Conservation (phyloP, 2,888 invertebrate genomes). For the Trachelus tabidus region DNA sequence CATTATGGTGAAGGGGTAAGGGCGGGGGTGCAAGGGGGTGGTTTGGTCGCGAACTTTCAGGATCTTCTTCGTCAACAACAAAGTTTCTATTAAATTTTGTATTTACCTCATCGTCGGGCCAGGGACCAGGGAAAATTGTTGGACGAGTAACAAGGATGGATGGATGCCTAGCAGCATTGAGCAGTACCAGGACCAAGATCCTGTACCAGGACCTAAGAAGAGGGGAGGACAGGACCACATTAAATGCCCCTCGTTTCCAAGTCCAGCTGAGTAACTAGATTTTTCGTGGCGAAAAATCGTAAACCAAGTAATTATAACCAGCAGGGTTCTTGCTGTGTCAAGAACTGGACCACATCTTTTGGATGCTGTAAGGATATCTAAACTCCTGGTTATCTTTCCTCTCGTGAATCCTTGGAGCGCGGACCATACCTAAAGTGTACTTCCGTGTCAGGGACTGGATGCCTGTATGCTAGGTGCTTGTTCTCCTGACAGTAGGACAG, state of each 20-base stretch:
- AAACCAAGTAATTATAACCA: not conserved
- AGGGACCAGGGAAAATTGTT: constrained; percentile 35
- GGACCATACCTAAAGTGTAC: not conserved
- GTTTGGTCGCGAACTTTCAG: constrained; percentile 14
- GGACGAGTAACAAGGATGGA: constrained; percentile 17
- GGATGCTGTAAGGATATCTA: not conserved
- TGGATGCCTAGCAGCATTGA: not conserved
- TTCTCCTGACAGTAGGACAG: not conserved
- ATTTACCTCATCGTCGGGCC: constrained; percentile 41
- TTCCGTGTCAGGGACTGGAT: not conserved
- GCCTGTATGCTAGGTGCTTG: not conserved
- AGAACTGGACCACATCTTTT: not conserved
- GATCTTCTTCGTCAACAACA: constrained; percentile 43
- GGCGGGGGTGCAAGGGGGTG: constrained; percentile 4
- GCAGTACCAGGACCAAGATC: not conserved
- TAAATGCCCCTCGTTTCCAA: not conserved
- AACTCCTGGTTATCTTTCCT: not conserved
- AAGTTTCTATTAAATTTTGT: constrained; percentile 51
- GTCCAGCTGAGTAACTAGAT: too few species aligned
- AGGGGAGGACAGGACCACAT: not conserved
- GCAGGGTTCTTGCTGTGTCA: not conserved
- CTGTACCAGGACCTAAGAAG: not conserved
- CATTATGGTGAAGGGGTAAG: constrained; percentile 14
- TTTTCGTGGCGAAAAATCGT: too few species aligned
- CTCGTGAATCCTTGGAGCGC: not conserved